These are phyloP conservation scores for Panagrolaimus sp. DNA, from an alignment of 1,140 invertebrate genomes.

Conservation along the genomic window DNA sequence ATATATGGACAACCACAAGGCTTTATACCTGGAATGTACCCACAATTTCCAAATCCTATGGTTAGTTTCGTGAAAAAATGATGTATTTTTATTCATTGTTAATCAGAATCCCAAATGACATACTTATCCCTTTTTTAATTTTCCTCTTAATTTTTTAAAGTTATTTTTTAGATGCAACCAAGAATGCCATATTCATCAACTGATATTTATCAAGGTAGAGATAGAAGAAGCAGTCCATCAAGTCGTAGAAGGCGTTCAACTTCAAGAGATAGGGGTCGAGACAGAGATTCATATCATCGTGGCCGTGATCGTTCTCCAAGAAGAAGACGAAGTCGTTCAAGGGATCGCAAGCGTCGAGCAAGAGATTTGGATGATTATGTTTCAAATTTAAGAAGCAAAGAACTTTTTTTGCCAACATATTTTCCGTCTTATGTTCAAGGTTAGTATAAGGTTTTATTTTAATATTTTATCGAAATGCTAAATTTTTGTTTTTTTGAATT, in stretches of 20 bases:
- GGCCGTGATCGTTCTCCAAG: conserved; percentile 1
- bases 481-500: too few species aligned
- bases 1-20: conserved; percentile 11
- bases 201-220: neutral
- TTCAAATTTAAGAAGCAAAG: conserved; percentile 7
- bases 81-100: neutral
- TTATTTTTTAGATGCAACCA: neutral
- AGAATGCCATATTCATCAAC: neutral
- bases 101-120: too few species aligned
- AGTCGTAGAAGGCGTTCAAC: conserved; percentile 10
- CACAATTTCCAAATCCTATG: neutral
- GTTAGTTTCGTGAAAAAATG: neutral
- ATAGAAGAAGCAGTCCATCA: neutral
- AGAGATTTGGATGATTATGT: conserved; percentile 13
- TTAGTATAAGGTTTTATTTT: conserved; percentile 18
- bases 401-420: neutral
- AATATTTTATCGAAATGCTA: neutral
- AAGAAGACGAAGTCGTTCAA: neutral
- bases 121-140: too few species aligned
- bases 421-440: conserved; percentile 2
- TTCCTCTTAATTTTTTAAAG: conserved; percentile 14
- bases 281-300: neutral
- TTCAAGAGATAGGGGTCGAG: neutral
- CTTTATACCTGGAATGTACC: neutral
- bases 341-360: conserved; percentile 4